Evolutionary conservation across 2,113 vertebrate genomes (phyloP).

Genomic region (Columba livia): DNA sequence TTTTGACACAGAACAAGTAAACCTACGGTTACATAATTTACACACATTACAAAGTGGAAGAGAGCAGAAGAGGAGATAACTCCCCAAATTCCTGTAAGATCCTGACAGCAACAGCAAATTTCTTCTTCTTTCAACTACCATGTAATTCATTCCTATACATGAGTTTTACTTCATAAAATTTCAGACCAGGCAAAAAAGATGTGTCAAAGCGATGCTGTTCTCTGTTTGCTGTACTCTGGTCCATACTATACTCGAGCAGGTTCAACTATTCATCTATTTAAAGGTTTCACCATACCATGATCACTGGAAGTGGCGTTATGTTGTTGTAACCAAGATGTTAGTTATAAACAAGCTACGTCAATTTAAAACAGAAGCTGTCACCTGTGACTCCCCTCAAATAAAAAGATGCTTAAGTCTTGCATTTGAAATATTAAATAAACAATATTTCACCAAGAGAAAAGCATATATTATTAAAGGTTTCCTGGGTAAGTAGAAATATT

Average conservation of each 20-base stretch:
- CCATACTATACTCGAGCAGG: neutral
- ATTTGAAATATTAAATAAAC: constrained; percentile 49
- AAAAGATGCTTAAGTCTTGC: constrained; percentile 26
- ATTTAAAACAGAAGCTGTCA: neutral
- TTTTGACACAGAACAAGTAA: neutral
- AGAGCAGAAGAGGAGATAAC: neutral
- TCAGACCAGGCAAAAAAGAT: neutral
- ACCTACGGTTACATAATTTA: neutral
- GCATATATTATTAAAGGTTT: constrained; percentile 64
- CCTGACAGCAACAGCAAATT: neutral
- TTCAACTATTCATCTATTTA: neutral
- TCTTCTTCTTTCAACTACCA: neutral
- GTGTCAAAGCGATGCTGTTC: neutral
- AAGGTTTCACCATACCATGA: neutral
- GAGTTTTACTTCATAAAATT: neutral
- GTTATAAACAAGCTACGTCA: neutral
- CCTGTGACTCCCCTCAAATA: constrained; percentile 20
- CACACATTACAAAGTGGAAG: neutral
- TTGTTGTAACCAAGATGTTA: neutral
- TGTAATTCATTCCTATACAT: neutral
- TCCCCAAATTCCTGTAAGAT: neutral
- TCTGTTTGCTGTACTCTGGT: neutral
- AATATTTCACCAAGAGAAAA: constrained; percentile 15
- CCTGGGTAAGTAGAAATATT: constrained; percentile 52
- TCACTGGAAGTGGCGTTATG: neutral